Evolutionary conservation across 2,888 invertebrate species (phyloP).

Genomic region (Lutraria lutraria): DNA sequence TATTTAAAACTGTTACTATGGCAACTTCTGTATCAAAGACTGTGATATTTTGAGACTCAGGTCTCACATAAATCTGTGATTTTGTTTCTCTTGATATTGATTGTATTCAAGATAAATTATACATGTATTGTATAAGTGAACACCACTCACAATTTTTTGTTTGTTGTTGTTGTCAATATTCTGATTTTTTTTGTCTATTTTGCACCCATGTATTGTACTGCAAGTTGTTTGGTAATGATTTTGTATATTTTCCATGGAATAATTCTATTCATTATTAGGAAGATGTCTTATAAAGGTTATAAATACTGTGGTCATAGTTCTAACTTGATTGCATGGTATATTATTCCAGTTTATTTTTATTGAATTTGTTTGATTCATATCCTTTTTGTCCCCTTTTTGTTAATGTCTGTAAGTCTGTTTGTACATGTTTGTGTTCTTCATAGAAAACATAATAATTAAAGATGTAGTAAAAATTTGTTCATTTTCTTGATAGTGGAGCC

Average conservation of each 20-base stretch:
- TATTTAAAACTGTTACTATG: slow-evolving; percentile 37
- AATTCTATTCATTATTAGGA: not conserved
- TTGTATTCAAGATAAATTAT: slow-evolving; percentile 15
- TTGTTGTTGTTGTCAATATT: slow-evolving; percentile 9
- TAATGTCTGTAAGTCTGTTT: not conserved
- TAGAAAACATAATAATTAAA: not conserved
- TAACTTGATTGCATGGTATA: not conserved
- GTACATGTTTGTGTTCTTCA: not conserved
- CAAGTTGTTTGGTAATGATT: not conserved
- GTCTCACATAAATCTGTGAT: slow-evolving; percentile 59
- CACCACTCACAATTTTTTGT: not conserved
- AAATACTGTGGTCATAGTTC: not conserved
- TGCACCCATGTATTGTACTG: not conserved
- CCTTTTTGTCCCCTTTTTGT: not conserved
- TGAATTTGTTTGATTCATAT: not conserved
- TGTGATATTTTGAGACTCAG: slow-evolving; percentile 58
- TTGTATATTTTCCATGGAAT: not conserved
- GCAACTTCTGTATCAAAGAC: slow-evolving; percentile 52
- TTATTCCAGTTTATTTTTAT: slow-evolving; percentile 1
- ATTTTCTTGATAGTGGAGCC: not conserved
- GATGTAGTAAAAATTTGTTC: not conserved
- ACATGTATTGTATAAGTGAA: not conserved
- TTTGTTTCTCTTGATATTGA: slow-evolving; percentile 38
- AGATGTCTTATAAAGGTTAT: not conserved
- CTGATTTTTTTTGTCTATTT: not conserved